These are phyloP conservation scores for Rhyacichthys aspro DNA, from an alignment of 2,797 vertebrate species.

Conservation along the genomic window DNA sequence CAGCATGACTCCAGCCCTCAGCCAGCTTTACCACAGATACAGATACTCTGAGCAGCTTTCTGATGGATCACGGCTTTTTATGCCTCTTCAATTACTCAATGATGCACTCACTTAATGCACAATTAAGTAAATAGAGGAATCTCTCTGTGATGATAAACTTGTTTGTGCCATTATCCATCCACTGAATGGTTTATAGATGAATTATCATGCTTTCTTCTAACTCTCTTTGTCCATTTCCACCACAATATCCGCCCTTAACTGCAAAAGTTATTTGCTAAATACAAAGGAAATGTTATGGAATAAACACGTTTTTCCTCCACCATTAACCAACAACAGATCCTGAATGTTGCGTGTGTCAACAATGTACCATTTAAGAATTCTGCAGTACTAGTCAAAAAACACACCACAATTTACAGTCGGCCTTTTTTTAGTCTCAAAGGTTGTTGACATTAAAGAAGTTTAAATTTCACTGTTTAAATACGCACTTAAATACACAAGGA, in stretches of 20 bases:
- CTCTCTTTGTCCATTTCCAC: conserved; percentile 56
- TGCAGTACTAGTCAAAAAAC: too few relatives aligned
- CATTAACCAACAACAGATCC: background rate
- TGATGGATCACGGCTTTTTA: conserved; percentile 11
- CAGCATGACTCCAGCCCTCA: background rate
- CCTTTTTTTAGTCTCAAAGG: too few relatives aligned
- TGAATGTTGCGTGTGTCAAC: too few relatives aligned
- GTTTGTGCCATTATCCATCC: background rate
- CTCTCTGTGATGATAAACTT: conserved; percentile 1
- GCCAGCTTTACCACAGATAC: too few relatives aligned
- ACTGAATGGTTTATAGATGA: conserved; percentile 51
- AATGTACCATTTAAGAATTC: too few relatives aligned
- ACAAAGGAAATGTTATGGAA: conserved; percentile 36
- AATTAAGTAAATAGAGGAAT: background rate
- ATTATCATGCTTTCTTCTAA: conserved; percentile 24
- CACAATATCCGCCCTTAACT: conserved; percentile 29
- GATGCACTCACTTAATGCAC: conserved; percentile 20
- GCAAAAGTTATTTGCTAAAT: conserved; percentile 31
- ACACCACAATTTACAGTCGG: too few relatives aligned
- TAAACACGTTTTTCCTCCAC: conserved; percentile 5
- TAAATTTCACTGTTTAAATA: too few relatives aligned
- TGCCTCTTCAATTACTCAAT: background rate
- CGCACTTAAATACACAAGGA: too few relatives aligned
- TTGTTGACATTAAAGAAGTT: too few relatives aligned
- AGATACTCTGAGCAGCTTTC: background rate